Evolutionary conservation across 1,140 invertebrate species (phyloP).

Genomic region (Bicyclus anynana): DNA sequence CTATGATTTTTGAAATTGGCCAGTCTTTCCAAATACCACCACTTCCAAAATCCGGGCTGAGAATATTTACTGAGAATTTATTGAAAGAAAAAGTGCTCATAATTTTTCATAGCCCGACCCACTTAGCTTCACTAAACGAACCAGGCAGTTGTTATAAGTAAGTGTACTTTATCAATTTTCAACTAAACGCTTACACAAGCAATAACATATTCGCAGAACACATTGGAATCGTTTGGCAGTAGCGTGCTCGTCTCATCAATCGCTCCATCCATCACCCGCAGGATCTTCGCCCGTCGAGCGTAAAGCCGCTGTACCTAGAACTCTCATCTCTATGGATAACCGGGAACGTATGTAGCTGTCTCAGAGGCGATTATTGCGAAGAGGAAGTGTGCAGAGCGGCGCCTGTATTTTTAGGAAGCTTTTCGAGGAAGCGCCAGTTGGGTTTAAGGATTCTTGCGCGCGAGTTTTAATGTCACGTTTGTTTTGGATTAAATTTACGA

Average conservation of each 20-base stretch:
- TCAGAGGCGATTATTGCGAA: conserved; percentile 40
- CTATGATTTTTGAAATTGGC: no score
- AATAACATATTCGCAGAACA: background rate
- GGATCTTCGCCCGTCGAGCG: conserved; percentile 67
- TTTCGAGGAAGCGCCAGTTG: conserved; percentile 62
- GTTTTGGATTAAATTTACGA: no score
- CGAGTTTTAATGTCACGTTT: background rate
- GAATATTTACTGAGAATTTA: no score
- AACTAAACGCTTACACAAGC: background rate
- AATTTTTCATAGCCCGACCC: no score
- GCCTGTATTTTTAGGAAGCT: conserved; percentile 72
- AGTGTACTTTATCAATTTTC: no score
- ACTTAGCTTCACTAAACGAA: no score
- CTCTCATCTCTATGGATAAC: conserved; percentile 25
- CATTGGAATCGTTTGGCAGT: background rate
- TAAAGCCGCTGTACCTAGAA: conserved; percentile 62
- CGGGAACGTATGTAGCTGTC: conserved; percentile 29
- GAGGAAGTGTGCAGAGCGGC: conserved; percentile 39
- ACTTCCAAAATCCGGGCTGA: no score
- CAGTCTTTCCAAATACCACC: no score
- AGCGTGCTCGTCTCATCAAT: conserved; percentile 3
- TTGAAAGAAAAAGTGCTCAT: no score
- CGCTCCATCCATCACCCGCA: conserved; percentile 50
- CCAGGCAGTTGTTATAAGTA: no score
- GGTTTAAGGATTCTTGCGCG: conserved; percentile 22